A percentile compares a stretch with the other conserved stretches of the same genome.
These are phyloP conservation scores for Drosophila orena DNA, from an alignment of 1,140 invertebrate species.

Conservation along the genomic window DNA sequence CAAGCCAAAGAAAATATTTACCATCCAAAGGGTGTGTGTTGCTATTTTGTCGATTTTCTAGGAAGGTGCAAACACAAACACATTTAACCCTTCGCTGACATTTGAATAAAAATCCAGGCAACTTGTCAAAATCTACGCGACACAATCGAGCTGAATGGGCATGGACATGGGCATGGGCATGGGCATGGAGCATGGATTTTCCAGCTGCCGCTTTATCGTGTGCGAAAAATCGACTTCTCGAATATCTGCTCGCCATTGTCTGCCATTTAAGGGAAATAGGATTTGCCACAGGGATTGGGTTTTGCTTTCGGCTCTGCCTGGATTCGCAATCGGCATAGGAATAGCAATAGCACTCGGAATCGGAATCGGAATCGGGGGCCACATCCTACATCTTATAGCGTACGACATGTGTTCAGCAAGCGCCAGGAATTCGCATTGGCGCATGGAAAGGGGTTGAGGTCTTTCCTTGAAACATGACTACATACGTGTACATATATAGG, in stretches of 20 bases:
- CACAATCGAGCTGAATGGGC: slow-evolving; percentile 37
- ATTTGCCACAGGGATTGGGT: slow-evolving; percentile 36
- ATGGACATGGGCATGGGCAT: no score
- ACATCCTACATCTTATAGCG: slow-evolving; percentile 23
- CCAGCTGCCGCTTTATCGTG: slow-evolving; percentile 74
- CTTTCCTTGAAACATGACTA: not conserved
- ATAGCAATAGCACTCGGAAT: not conserved
- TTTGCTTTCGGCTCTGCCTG: slow-evolving; percentile 2
- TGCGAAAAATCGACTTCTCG: slow-evolving; percentile 73
- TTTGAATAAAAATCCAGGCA: slow-evolving; percentile 76
- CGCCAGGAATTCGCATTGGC: slow-evolving; percentile 31
- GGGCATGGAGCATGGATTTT: slow-evolving; percentile 61
- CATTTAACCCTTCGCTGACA: slow-evolving; percentile 76
- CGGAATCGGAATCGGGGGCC: not conserved
- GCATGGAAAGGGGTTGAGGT: not conserved
- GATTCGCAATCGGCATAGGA: not conserved
- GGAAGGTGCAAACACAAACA: slow-evolving; percentile 36
- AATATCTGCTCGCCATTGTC: slow-evolving; percentile 61
- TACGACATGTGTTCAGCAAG: slow-evolving; percentile 66
- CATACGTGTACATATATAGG: not conserved
- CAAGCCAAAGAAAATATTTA: slow-evolving; percentile 49
- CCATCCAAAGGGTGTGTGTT: slow-evolving; percentile 12
- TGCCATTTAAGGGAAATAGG: slow-evolving; percentile 63
- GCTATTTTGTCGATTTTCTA: slow-evolving; percentile 45
- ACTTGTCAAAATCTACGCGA: slow-evolving; percentile 71